Evolutionary conservation across 2,888 invertebrate species (phyloP), one percentile per base, ranked within the genome.

Genomic region (Amblyteles armatorius): DNA sequence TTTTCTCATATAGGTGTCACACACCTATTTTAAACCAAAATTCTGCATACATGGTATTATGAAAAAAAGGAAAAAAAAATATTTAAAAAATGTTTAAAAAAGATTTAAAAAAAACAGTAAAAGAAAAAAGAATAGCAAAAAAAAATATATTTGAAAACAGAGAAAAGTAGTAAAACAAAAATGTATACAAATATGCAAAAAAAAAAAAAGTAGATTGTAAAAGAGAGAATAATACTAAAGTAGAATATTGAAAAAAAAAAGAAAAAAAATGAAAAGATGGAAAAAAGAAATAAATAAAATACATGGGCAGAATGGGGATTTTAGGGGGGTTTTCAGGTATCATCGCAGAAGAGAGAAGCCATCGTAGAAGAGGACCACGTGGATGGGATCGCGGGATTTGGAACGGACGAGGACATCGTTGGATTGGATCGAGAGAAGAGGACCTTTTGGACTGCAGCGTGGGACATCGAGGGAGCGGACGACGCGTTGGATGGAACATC

Each of bases 271-370:
- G 11, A 63, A 63, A 50, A 65, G 0, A 22, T 69, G 29, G 3
- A 65, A 79, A 50, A 65, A 7, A 60, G 22, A 60, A 29, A 52
- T 36, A 67, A 76, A 68, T 22, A 29, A 79, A 82, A 67, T 40
- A 48, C 84, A 72, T 74, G 76, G 73, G 74, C 79, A 68, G 83
- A 83, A 77, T 36, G 68, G 76, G 71, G 87, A 79, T 52, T 79
- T 83, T 81, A 3, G 44, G 69, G 88, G 88, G 84, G 55, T 19
- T 87, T 86, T 84, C 68, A 73, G 83, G 86, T 79, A 55, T 73
- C 82, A 73, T 3, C 82, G 80, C 77, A 76, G 86, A 87, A 88
- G 89, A 87, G 82, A 84, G 83, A 86, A 86, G 88, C 79, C 81
- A 80, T 80, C 84, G 86, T 22, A 77, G 86, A 84, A 85, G 84